Base-by-base conservation (phyloP, 2,113 vertebrate genomes). In the Eolophus roseicapilla region DNA sequence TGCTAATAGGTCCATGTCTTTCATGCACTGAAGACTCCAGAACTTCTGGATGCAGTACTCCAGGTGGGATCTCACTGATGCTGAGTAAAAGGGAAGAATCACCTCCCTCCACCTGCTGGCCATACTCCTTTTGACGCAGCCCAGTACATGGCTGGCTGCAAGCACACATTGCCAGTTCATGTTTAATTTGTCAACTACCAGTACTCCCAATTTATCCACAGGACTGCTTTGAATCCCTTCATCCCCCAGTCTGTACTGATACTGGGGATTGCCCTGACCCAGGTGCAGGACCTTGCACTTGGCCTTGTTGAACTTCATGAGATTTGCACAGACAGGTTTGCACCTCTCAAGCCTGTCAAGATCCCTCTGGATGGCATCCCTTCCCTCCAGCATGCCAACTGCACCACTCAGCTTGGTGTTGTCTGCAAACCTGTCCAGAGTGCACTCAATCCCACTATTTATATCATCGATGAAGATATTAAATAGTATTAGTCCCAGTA, bases 161-260 rank as follows among this genome's bases (percentile, higher is more conserved):
- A n/a, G 8, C 0, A 0, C 12, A 46, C 11, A 21, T 15, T 14
- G 7, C 4, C 4, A 3, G 11, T 4, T 76, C 9, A 14, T n/a
- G 31, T 24, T 16, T 3, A 23, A 1, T 18, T 57, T 63, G 57
- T 53, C 11, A 73, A 64, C 18, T 12, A n/a, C 17, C 6, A 53
- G 6, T 35, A 29, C 4, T 3, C 2, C 17, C 7, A 52, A 1
- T 7, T 64, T 13, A 7, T 88, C 14, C 7, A 2, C 27, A 19
- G 57, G 15, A 4, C 3, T 80, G 3, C 5, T 68, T 29, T 59
- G 10, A 59, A 44, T 24, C 9, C 2, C 3, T 64, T 68, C 8
- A 49, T 62, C 2, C 4, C 2, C 7, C 15, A 17, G 14, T 17
- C 71, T 67, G 5, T 60, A 60, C 2, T 18, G 25, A n/a, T 41